Base-by-base conservation (phyloP, 2,888 invertebrate species). In the Acrobasis suavella region DNA sequence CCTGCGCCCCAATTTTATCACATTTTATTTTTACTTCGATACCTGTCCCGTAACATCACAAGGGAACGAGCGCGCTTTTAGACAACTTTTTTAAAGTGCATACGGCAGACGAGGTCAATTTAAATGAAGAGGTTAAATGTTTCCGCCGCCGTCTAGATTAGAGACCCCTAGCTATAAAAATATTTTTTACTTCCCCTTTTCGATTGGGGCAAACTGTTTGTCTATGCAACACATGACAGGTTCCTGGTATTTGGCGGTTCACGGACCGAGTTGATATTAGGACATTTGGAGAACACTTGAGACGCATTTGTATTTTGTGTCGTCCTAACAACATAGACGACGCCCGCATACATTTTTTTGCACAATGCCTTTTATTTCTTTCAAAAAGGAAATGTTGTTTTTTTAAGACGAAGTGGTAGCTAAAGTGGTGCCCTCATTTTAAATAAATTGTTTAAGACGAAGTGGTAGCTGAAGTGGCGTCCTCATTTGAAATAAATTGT, bases 11-110 rank as follows among this genome's bases (percentile, higher is more conserved):
- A 80, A 78, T 82, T 80, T 77, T 78, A 76, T 75, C 55, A 73
- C 71, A 71, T 79, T 78, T 78, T 81, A 76, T 81, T 82, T 82
- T 81, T 79, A 68, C 75, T 62, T 72, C 62, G 74, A 78, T 85
- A 87, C 87, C 85, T 88, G 86, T 78, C 75, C 75, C 77, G 77
- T 78, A 80, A 85, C 83, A 85, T 89, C 86, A 85, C 89, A 87
- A 80, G 88, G 88, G 86, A 88, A 90, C 80, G 77, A 73, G 73
- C 70, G 62, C 63, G 64, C 64, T 67, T 50, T 60, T 65, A 66
- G 67, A 17, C 22, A 32, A 32, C 42, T 46, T 17, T 38, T 52
- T 55, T 12, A 16, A 58, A 58, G 38, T 63, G 60, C 59, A 59
- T 50, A 39, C 50, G 49, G 56, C 39, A 55, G 16, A 54, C 63